Conservation (phyloP, 2,113 vertebrate species). For the Laticauda colubrina region DNA sequence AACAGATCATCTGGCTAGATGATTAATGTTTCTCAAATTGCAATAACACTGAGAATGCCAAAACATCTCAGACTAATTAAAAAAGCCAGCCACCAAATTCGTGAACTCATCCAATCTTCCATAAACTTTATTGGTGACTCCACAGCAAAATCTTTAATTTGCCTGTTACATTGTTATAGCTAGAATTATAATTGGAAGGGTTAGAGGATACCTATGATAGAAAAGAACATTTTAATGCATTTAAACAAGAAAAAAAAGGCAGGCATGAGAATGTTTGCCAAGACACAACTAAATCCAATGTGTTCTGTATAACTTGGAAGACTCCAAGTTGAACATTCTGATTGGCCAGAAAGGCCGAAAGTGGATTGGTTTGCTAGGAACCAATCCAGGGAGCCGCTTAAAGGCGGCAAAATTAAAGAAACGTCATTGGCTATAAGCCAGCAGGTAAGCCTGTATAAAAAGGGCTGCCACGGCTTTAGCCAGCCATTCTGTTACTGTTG, state of each 20-base stretch:
- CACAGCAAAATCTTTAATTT: not conserved
- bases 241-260: not conserved
- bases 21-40: conserved; percentile 43
- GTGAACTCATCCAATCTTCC: conserved; percentile 5
- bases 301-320: no score
- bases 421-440: no score
- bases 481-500: no score
- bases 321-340: no score
- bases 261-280: not conserved
- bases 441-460: no score
- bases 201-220: not conserved
- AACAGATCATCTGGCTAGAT: conserved; percentile 39
- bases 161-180: not conserved
- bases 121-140: not conserved
- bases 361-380: no score
- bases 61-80: conserved; percentile 48
- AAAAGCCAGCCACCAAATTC: conserved; percentile 9
- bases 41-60: conserved; percentile 32
- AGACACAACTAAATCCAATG: not conserved
- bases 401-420: no score
- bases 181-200: not conserved
- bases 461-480: no score
- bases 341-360: no score
- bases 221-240: not conserved
- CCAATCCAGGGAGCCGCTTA: no score